Percentiles rank a stretch among this genome's conserved stretches.
Evolutionary conservation across 2,888 invertebrate species (phyloP).

Genomic region (Nephrocerus scutellatus): DNA sequence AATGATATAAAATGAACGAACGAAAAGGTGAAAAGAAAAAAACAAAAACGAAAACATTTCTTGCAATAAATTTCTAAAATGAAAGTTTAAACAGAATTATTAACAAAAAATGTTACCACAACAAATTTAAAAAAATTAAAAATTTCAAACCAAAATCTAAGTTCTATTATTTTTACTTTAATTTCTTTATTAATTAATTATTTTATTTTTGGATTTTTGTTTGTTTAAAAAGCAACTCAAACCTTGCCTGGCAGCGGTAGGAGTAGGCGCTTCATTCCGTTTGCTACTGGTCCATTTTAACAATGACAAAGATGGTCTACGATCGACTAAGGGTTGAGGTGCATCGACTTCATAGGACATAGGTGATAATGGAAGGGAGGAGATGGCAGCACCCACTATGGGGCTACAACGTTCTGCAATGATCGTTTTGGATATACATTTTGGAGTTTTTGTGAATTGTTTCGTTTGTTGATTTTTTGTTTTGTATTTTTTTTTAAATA

Average conservation of each 20-base stretch:
- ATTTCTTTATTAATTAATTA: not conserved
- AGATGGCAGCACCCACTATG: conserved; percentile 50
- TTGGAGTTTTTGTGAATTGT: conserved; percentile 16
- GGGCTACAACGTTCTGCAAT: conserved; percentile 68
- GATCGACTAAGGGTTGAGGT: conserved; percentile 63
- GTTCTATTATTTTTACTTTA: conserved; percentile 1
- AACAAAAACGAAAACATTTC: conserved; percentile 3
- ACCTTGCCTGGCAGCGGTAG: conserved; percentile 52
- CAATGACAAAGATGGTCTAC: conserved; percentile 60
- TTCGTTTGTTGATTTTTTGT: conserved; percentile 14
- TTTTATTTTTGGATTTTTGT: conserved; percentile 3
- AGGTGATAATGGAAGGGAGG: conserved; percentile 50
- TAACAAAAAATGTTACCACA: conserved; percentile 2
- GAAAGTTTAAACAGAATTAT: conserved; percentile 1
- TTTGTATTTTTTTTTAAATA: conserved; percentile 22
- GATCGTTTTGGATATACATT: conserved; percentile 29
- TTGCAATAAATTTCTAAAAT: not conserved
- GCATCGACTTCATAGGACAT: conserved; percentile 59
- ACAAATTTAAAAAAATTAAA: conserved; percentile 1
- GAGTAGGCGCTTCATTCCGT: conserved; percentile 37
- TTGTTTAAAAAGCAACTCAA: conserved; percentile 34
- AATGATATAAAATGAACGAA: conserved; percentile 16
- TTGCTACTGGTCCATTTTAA: conserved; percentile 49
- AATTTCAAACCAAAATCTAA: not conserved
- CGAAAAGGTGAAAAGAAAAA: conserved; percentile 12